Evolutionary conservation across 1,140 invertebrate genomes (phyloP).

Genomic region (Bombus huntii): DNA sequence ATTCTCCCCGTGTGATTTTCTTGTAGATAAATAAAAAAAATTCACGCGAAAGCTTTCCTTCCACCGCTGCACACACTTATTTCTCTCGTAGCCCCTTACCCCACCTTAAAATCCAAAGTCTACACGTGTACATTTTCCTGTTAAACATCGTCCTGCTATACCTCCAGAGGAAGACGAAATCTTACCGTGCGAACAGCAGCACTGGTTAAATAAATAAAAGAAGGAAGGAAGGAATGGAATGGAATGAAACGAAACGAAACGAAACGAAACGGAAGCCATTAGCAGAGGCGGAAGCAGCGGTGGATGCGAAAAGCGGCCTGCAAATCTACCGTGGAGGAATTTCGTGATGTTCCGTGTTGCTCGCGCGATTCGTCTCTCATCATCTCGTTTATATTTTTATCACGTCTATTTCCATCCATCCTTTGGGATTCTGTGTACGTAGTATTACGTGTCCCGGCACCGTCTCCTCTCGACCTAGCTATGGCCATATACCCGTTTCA

Average conservation of each 20-base stretch:
- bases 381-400: constrained; percentile 63
- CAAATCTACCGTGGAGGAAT: constrained; percentile 6
- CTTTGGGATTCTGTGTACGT: constrained; percentile 39
- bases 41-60: background rate
- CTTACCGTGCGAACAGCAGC: background rate
- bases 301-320: background rate
- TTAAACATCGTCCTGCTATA: background rate
- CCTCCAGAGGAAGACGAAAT: background rate
- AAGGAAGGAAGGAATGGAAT: background rate
- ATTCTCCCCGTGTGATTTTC: background rate
- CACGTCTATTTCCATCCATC: constrained; percentile 62
- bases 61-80: background rate
- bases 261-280: constrained; percentile 24
- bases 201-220: background rate
- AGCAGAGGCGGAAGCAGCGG: background rate
- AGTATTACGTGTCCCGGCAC: background rate
- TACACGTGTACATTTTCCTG: background rate
- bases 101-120: background rate
- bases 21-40: background rate
- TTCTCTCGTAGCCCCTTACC: background rate
- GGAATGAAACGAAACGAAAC: background rate
- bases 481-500: background rate
- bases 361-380: constrained; percentile 27
- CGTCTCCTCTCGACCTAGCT: background rate
- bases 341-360: constrained; percentile 29